Evolutionary conservation across 2,113 vertebrate species (phyloP).

Genomic region (Aviceda subcristata): DNA sequence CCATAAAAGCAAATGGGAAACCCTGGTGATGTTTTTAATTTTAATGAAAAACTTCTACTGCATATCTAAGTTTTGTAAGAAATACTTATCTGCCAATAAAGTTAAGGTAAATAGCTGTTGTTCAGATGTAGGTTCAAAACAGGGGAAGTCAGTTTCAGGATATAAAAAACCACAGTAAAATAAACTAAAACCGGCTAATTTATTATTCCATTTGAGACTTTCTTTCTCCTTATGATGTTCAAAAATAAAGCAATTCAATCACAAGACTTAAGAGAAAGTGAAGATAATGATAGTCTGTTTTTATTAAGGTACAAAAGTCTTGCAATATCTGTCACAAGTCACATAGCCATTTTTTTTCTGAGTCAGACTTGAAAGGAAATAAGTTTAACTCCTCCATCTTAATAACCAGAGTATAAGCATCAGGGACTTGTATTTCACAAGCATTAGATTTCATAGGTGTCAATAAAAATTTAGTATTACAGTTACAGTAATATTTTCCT

Average conservation of each 20-base stretch:
- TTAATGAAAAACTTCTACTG: neutral
- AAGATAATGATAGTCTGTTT: neutral
- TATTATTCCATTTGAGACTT: neutral
- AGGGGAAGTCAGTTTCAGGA: neutral
- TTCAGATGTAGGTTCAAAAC: neutral
- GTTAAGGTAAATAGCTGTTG: neutral
- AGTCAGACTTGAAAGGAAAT: neutral
- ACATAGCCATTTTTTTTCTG: neutral
- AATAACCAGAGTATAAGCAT: neutral
- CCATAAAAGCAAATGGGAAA: neutral
- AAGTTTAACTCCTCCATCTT: neutral
- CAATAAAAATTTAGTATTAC: neutral
- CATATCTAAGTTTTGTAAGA: neutral
- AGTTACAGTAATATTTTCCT: neutral
- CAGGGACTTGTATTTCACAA: neutral
- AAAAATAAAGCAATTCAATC: conserved; percentile 8
- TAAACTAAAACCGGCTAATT: neutral
- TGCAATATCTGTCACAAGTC: neutral
- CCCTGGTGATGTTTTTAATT: neutral
- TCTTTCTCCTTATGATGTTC: neutral
- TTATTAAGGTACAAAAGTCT: neutral
- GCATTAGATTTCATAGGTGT: neutral
- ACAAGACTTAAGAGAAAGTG: neutral
- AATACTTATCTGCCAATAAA: neutral
- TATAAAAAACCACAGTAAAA: neutral